Evolutionary conservation across 1,140 invertebrate genomes (phyloP), one percentile per base, ranked within the genome.

Genomic region (Doryteuthis pealeii): DNA sequence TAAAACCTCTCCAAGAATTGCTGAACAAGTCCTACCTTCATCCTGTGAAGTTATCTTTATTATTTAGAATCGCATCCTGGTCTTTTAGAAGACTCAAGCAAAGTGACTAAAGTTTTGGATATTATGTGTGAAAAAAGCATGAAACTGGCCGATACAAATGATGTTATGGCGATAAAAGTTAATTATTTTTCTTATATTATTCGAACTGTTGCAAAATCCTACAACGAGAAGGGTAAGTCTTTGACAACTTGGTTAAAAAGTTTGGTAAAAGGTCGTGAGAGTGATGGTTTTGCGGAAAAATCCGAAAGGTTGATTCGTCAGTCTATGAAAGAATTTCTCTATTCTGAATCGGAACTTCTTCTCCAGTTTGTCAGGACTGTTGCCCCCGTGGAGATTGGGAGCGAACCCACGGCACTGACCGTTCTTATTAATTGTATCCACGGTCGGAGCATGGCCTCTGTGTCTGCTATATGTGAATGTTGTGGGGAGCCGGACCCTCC

Each of bases 101-200:
- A 93, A 87, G 91, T 96, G 14, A 91, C 92, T 74, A 94, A 93
- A 83, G 93, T 97, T 0, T 88, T 99, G 71, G 92, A 95, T 80
- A 83, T 93, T 58, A 91, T 99, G 89, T 92, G 93, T 81, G 94
- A 95, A 76, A 93, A 92, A 79, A 93, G 97, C 89, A 96, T 98
- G 92, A 93, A 94, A 73, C 76, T 80, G 1, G 89, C 92, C 6
- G 94, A 97, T 74, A 92, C 91, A 0, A 99, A 99, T 88, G 97
- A 99, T 90, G 91, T 98, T 8, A 92, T 96, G 90, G 92, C 95
- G 1, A 94, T 97, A 76, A 98, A 98, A 85, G 93, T 94, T 83
- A 95, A 97, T 85, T 96, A 96, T 83, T 87, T 97, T 1, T 90
- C 91, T 43, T 94, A 91, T 84, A 89, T 97, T 69, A 87, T 96